Percentiles rank a stretch among this genome's conserved stretches.
These are phyloP conservation scores for Pangasius larnaudii DNA, from an alignment of 2,797 vertebrate species.

Conservation along the genomic window DNA sequence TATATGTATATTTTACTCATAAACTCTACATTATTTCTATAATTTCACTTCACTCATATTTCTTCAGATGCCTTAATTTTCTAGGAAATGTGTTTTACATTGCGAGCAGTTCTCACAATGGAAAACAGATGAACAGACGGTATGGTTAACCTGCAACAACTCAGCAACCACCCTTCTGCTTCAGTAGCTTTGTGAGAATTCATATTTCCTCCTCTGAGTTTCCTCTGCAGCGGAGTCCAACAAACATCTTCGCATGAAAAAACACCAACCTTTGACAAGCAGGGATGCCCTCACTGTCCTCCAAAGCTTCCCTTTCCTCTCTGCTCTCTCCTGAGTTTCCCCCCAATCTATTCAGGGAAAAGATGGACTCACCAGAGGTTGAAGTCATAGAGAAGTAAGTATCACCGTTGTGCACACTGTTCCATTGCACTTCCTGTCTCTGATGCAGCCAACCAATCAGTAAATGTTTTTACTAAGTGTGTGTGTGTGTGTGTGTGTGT, in stretches of 20 bases:
- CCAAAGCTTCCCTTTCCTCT: slow-evolving; percentile 20
- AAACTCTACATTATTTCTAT: background rate
- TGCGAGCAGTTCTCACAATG: background rate
- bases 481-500: slow-evolving; percentile 5
- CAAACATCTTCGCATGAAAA: slow-evolving; percentile 16
- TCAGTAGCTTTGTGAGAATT: slow-evolving; percentile 36
- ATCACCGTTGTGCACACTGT: slow-evolving; percentile 13
- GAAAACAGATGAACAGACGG: background rate
- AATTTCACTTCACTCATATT: no score
- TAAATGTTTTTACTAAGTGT: background rate
- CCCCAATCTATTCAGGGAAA: slow-evolving; percentile 19
- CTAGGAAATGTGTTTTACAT: background rate
- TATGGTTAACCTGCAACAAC: background rate
- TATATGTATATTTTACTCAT: background rate
- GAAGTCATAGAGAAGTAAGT: slow-evolving; percentile 33
- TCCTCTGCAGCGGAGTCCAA: slow-evolving; percentile 46
- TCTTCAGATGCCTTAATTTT: background rate
- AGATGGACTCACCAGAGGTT: slow-evolving; percentile 34
- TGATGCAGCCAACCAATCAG: slow-evolving; percentile 41
- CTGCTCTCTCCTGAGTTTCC: slow-evolving; percentile 2
- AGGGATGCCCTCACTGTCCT: background rate
- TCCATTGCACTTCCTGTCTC: slow-evolving; percentile 44
- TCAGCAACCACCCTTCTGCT: slow-evolving; percentile 8
- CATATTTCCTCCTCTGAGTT: slow-evolving; percentile 53
- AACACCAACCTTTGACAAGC: background rate